These are phyloP conservation scores for Beroe ovata DNA, from an alignment of 37 sponge, comb jelly and placozoan species.

Conservation along the genomic window DNA sequence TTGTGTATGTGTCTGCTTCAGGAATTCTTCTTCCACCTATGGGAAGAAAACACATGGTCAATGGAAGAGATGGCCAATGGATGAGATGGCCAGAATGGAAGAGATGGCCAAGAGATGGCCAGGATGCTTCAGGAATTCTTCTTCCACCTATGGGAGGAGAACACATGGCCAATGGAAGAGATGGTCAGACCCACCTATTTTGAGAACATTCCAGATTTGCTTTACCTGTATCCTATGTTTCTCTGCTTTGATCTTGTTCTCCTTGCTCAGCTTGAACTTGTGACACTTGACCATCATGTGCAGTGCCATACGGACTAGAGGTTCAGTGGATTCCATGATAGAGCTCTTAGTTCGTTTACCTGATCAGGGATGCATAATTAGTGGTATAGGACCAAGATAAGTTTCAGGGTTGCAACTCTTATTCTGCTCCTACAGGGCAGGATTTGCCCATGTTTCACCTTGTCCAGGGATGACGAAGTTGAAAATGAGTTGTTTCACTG, in stretches of 20 bases:
- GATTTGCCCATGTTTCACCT: constrained; percentile 19
- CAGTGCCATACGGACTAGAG: constrained; percentile 17
- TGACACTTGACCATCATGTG: constrained; percentile 43
- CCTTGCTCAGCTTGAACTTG: constrained; percentile 40
- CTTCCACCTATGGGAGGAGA: no score
- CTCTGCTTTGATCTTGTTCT: constrained; percentile 29
- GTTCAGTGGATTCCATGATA: constrained; percentile 40
- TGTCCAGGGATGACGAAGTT: constrained; percentile 66
- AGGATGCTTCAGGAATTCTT: constrained; percentile 29
- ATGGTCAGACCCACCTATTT: no score
- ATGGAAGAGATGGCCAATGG: no score
- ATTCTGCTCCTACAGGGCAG: no score
- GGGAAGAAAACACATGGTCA: no score
- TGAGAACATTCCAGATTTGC: no score
- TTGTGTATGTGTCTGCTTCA: constrained; percentile 30
- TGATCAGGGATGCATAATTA: not conserved
- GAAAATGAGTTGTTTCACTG: constrained; percentile 38
- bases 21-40: constrained; percentile 28
- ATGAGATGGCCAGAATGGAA: no score
- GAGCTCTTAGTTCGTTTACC: constrained; percentile 43
- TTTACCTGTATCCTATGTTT: constrained; percentile 25
- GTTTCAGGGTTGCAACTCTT: no score
- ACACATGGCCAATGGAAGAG: no score
- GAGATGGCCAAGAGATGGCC: no score
- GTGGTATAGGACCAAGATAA: no score